Base-by-base conservation (phyloP, 2,888 invertebrate species). In the Cheilosia vernalis region DNA sequence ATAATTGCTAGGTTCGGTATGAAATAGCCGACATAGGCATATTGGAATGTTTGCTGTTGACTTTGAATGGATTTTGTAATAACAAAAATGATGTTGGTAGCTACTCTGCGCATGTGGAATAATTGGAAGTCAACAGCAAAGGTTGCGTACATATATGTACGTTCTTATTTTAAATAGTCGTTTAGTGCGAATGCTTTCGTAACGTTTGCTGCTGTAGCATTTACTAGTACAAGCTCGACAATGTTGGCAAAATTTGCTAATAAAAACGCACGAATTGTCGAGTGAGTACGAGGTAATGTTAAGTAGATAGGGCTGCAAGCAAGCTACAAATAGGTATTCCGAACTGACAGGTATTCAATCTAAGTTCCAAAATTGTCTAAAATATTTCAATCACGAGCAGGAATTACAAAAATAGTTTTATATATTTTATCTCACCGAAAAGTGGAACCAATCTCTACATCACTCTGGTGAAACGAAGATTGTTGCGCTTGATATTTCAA, bases 1-100 rank as follows among this genome's bases (percentile, higher is more conserved):
- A 82, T 82, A 82, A 82, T 82, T 82, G 77, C 37, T 82, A 66
- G 82, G 66, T 66, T 77, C 30, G 42, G 42, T 76, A 49, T 21
- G 5, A 58, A 58, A 30, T 67, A 74, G 61, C 51, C 61, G 67
- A 67, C 60, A 37, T 40, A 40, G 44, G n/a, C 49, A 69, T 63
- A n/a, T 42, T n/a, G 60, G 19, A 72, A 60, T 72, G 60, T 49
- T 21, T 73, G 30, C 53, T n/a, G 17, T 37, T 49, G 37, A 49
- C 21, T 70, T 17, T 47, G 42, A 37, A 60, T 27, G 15, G 24
- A 37, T 70, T 56, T 56, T 69, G 58, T 69, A 56, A 56, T 44
- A 33, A 3, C 6, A n/a, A 37, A n/a, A 37, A n/a, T 10, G 33
- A 17, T 37, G 27, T n/a, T 19, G 27, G 49, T 49, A 27, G 44